A percentile compares a stretch with the other conserved stretches of the same genome.
Conservation (phyloP, 2,113 vertebrate genomes). For the Fulica atra region DNA sequence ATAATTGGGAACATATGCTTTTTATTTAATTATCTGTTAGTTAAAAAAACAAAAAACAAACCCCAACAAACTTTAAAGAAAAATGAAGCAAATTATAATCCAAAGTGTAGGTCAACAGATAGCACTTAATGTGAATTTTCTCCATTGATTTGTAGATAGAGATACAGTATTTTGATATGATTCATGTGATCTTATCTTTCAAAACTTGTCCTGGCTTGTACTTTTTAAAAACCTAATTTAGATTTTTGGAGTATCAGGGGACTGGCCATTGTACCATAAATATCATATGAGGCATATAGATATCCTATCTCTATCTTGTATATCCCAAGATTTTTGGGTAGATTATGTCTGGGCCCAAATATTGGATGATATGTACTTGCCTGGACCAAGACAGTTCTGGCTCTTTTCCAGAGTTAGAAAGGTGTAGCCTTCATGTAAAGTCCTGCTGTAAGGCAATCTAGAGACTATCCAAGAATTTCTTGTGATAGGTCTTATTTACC, state of each 20-base stretch:
- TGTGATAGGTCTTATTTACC: neutral
- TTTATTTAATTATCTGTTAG: neutral
- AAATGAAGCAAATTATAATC: neutral
- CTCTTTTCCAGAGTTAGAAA: neutral
- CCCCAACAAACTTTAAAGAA: neutral
- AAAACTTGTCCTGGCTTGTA: neutral
- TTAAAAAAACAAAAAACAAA: neutral
- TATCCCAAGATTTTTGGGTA: neutral
- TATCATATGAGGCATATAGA: neutral
- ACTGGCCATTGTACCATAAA: neutral
- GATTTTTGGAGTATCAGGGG: neutral
- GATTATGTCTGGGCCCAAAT: neutral
- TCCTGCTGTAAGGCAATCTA: neutral
- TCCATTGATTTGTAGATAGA: neutral
- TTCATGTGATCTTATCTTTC: neutral
- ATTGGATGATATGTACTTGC: neutral
- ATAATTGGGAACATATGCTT: neutral
- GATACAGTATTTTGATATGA: fast-evolving
- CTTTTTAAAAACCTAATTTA: neutral
- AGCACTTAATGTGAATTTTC: neutral
- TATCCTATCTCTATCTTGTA: neutral
- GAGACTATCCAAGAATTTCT: neutral
- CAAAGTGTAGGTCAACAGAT: neutral
- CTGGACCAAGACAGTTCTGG: neutral
- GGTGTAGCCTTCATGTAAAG: neutral